Evolutionary conservation across 2,888 invertebrate genomes (phyloP), one percentile per base, ranked within the genome.

Genomic region (Polyommatus icarus): DNA sequence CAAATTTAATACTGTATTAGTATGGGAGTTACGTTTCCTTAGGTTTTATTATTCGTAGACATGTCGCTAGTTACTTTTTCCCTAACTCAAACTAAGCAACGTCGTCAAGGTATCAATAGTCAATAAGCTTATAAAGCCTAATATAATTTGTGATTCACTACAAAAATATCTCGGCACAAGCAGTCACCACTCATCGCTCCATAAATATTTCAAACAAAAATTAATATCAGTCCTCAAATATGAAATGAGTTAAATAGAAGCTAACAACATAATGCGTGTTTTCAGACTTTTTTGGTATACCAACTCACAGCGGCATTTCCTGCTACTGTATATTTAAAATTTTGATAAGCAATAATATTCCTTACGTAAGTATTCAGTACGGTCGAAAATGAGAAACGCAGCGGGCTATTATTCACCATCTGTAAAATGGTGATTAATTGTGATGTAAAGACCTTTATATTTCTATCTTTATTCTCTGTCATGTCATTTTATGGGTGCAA

Each of bases 221-320:
- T 89, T 89, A 89, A 87, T 89, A 88, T 85, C 87, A 89, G 90
- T 91, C 89, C 88, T 90, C 86, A 89, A 91, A 92, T 92, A 92
- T 92, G 91, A 92, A 91, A 92, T 91, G 91, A 90, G 90, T 92
- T 91, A 92, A 92, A 91, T 91, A 89, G 90, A 89, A 89, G 89
- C 90, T 91, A 92, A 91, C 89, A 91, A 89, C 87, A 89, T 92
- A 90, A 92, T 90, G 90, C 86, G 85, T 87, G 90, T 90, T 90
- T 89, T 90, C 89, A 91, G 87, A 91, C 89, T 91, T 91, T 91
- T 92, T 93, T 91, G 90, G 91, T 87, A 89, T 90, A 88, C 88
- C 89, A 88, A 89, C 89, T 86, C 86, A 85, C 87, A 87, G 83
- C 85, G 92, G 94, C 87, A 94, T 93, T 94, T 94, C 94, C 94